Evolutionary conservation across 2,113 vertebrate species (phyloP), one percentile per base, ranked within the genome.

Genomic region (Axis porcinus): DNA sequence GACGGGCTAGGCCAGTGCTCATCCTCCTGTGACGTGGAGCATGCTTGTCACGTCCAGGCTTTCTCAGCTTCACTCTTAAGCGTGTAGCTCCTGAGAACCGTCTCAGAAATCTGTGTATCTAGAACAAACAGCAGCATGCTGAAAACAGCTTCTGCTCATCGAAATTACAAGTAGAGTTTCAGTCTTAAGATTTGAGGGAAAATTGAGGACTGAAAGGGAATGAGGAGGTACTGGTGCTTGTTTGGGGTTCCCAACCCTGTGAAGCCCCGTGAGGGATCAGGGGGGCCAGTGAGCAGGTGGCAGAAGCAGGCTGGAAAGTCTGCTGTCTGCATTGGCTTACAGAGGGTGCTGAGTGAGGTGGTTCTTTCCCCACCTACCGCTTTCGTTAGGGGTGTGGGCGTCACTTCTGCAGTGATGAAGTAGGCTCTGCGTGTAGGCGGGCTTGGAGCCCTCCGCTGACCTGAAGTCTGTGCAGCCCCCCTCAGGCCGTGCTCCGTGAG

Each of bases 391-490:
- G 55, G 27, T 7, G 19, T 12, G 10, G 79, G 17, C 50, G 47
- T 50, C 47, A 50, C 47, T 47, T 47, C 47, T 50, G 47, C 17
- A 30, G 52, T 90, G 82, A 57, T 60, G 23, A 21, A 14, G 33
- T 11, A 40, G 54, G 21, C 13, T 36, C 2, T 30, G 47, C 11
- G 3, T 64, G 21, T 4, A n/a, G 16, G 10, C 36, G 47, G 25
- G 8, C 60, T 93, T 89, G 84, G 36, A 27, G 23, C 78, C 4
- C 19, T 55, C 47, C 40, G 2, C n/a, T 25, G 50, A 43, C 21
- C 23, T 2, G 6, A 43, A 17, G 52, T 36, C 12, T n/a, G 19
- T 40, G 0, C 1, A 4, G 40, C 21, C 8, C 2, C 10, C 64
- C 62, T 67, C 0, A 67, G 86, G 43, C 17, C 40, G 12, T 14